Conservation (phyloP, 2,797 vertebrate genomes). For the Alauda arvensis region DNA sequence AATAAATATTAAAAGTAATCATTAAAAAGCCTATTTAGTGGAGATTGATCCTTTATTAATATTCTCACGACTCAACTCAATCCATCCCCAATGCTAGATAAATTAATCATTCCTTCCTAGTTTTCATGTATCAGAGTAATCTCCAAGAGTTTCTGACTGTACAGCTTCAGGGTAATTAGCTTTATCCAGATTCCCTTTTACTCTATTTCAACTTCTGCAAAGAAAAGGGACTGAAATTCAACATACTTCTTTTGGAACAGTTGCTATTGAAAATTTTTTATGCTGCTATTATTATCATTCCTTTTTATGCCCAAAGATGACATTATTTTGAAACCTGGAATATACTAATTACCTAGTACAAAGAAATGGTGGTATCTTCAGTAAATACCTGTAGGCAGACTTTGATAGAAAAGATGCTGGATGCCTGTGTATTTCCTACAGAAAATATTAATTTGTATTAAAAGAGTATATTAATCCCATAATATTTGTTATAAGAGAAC, state of each 20-base stretch:
- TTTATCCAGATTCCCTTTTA: neutral
- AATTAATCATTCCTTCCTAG: neutral
- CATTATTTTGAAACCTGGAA: neutral
- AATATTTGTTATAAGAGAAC: neutral
- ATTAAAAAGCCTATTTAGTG: constrained; percentile 23
- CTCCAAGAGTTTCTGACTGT: neutral
- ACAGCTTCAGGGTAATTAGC: neutral
- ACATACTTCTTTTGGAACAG: neutral
- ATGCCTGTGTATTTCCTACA: neutral
- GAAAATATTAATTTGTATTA: neutral
- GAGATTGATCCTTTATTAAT: constrained; percentile 29
- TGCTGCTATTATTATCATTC: neutral
- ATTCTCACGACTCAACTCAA: neutral
- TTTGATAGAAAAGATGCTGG: neutral
- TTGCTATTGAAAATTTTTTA: neutral
- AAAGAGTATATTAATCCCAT: neutral
- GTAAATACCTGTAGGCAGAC: neutral
- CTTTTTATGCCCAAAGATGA: neutral
- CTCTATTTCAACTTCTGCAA: neutral
- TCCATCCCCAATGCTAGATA: neutral
- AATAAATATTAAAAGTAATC: constrained; percentile 28
- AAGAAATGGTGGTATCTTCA: neutral
- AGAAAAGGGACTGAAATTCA: neutral
- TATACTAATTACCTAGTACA: neutral
- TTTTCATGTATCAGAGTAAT: constrained; percentile 19